Evolutionary conservation across 2,888 invertebrate species (phyloP).

Genomic region (Sycophila texana): DNA sequence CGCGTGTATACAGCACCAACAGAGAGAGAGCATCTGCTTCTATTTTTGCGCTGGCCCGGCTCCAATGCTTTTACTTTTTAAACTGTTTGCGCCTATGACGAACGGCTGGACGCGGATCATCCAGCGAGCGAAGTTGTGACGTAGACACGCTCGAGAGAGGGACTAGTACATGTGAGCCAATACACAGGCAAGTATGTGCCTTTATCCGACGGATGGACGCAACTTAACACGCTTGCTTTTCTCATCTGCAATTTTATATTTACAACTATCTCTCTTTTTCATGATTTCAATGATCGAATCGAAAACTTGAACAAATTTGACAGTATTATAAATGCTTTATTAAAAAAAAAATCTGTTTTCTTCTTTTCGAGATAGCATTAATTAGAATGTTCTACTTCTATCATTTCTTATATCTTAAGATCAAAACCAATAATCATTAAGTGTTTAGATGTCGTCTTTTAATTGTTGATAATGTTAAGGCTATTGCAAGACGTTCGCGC

Average conservation of each 20-base stretch:
- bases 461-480: too few species aligned
- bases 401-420: too few species aligned
- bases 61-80: slow-evolving; percentile 74
- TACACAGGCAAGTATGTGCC: background rate
- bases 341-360: too few species aligned
- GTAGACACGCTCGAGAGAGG: slow-evolving; percentile 7
- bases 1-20: slow-evolving; percentile 4
- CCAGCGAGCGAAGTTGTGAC: slow-evolving; percentile 61
- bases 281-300: background rate
- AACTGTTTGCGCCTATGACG: slow-evolving; percentile 66
- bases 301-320: too few species aligned
- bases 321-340: too few species aligned
- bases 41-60: slow-evolving; percentile 75
- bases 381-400: too few species aligned
- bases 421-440: too few species aligned
- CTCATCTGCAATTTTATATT: background rate
- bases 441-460: too few species aligned
- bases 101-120: slow-evolving; percentile 70
- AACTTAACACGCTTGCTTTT: background rate
- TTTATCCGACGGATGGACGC: slow-evolving; percentile 13
- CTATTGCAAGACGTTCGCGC: too few species aligned
- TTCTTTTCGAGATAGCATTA: too few species aligned
- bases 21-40: slow-evolving; percentile 72
- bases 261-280: background rate
- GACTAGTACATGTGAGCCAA: background rate